A percentile compares a stretch with the other conserved stretches of the same genome.
Conservation (phyloP, 2,888 invertebrate species). For the Myathropa florea region DNA sequence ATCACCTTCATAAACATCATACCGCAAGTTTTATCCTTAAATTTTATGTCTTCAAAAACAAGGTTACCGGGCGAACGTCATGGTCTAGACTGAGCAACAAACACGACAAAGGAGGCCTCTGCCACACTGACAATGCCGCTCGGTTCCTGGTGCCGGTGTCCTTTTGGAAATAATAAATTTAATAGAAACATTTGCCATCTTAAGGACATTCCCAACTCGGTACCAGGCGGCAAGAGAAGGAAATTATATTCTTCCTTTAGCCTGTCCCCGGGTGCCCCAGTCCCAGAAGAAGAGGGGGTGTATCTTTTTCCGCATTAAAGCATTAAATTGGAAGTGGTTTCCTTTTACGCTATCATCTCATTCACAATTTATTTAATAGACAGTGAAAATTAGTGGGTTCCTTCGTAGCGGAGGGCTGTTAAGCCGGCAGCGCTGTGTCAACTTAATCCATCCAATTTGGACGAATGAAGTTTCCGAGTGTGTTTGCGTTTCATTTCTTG, state of each 20-base stretch:
- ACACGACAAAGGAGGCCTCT: neutral
- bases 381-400: constrained; percentile 29
- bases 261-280: neutral
- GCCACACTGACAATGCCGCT: neutral
- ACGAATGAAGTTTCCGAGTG: constrained; percentile 5
- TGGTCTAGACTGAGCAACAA: constrained; percentile 32
- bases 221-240: neutral
- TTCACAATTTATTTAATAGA: constrained; percentile 47
- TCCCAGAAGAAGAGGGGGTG: neutral
- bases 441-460: constrained; percentile 34
- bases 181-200: constrained; percentile 45
- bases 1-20: constrained; percentile 36
- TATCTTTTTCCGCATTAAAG: constrained; percentile 20
- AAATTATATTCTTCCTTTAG: constrained; percentile 8
- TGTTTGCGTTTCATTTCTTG: constrained; percentile 28
- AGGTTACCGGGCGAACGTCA: constrained; percentile 17
- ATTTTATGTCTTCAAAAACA: constrained; percentile 33
- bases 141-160: constrained; percentile 8
- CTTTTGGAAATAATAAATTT: constrained; percentile 52
- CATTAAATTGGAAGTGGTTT: constrained; percentile 57
- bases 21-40: constrained; percentile 39
- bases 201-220: constrained; percentile 14
- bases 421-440: constrained; percentile 23
- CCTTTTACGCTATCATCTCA: constrained; percentile 39
- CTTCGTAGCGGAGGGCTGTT: neutral